Conservation (phyloP, 2,888 invertebrate species). For the Sphaerophoria taeniata region DNA sequence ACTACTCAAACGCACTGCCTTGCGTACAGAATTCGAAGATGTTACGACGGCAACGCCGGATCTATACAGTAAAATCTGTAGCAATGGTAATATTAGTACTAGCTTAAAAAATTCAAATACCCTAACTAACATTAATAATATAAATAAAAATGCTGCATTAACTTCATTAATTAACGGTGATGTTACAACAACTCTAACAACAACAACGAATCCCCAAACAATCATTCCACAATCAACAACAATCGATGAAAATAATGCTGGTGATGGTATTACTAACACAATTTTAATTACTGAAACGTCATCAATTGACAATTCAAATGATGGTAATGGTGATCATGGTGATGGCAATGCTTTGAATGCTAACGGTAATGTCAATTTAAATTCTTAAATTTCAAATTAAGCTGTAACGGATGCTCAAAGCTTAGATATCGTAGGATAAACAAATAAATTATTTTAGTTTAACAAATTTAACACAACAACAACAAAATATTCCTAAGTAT, state of each 20-base stretch:
- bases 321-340: slow-evolving; percentile 52
- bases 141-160: slow-evolving; percentile 78
- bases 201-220: slow-evolving; percentile 75
- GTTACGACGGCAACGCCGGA: slow-evolving; percentile 83
- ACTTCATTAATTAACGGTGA: slow-evolving; percentile 75
- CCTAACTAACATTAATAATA: slow-evolving; percentile 74
- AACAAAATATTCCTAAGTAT: slow-evolving; percentile 63
- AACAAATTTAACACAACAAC: slow-evolving; percentile 68
- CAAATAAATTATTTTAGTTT: slow-evolving; percentile 76
- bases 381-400: slow-evolving; percentile 69
- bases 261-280: slow-evolving; percentile 52
- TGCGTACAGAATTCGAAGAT: slow-evolving; percentile 83
- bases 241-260: slow-evolving; percentile 67
- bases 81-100: slow-evolving; percentile 82
- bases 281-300: slow-evolving; percentile 59
- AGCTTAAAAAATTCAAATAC: slow-evolving; percentile 75
- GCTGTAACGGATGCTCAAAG: slow-evolving; percentile 83
- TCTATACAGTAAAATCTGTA: slow-evolving; percentile 83
- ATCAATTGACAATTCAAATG: slow-evolving; percentile 41
- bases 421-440: slow-evolving; percentile 83
- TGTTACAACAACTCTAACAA: slow-evolving; percentile 72
- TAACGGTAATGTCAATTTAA: slow-evolving; percentile 74
- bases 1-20: slow-evolving; percentile 82
- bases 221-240: slow-evolving; percentile 74
- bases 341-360: slow-evolving; percentile 63